These are phyloP conservation scores for Odontomyia ornata DNA, from an alignment of 2,888 invertebrate genomes.

Conservation along the genomic window DNA sequence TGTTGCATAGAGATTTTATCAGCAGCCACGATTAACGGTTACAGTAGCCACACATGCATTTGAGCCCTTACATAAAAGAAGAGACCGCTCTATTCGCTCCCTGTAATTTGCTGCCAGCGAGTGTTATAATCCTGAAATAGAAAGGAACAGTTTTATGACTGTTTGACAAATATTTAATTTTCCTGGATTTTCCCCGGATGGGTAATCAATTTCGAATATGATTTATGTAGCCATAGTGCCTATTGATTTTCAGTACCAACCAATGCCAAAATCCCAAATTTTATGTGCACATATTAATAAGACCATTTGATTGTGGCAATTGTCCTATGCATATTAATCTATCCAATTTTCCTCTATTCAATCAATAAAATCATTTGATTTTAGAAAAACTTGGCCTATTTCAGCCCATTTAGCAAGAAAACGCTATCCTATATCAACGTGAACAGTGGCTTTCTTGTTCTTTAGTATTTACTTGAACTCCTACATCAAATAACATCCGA, in stretches of 20 bases:
- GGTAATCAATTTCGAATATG: background rate
- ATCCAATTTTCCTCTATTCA: no score
- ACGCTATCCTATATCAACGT: no score
- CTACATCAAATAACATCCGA: no score
- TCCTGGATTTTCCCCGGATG: conserved; percentile 46
- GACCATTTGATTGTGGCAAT: no score
- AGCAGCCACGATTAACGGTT: background rate
- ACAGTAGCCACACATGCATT: conserved; percentile 15
- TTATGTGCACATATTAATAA: no score
- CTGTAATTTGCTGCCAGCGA: conserved; percentile 16
- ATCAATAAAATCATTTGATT: no score
- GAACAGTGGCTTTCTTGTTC: no score
- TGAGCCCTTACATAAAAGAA: conserved; percentile 1
- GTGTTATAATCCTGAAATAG: conserved; percentile 47
- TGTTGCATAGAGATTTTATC: conserved; percentile 5
- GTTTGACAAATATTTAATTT: conserved; percentile 51
- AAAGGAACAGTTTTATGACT: conserved; percentile 46
- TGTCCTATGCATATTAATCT: no score
- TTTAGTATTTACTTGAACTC: no score
- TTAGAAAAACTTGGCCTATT: no score
- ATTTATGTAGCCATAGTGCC: conserved; percentile 12
- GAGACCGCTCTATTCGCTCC: background rate
- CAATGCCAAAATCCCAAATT: no score
- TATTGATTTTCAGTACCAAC: background rate
- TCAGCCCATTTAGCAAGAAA: no score